A percentile compares a stretch with the other conserved stretches of the same genome.
These are phyloP conservation scores for Cyphomyrmex costatus DNA, from an alignment of 1,140 invertebrate genomes.

Conservation along the genomic window DNA sequence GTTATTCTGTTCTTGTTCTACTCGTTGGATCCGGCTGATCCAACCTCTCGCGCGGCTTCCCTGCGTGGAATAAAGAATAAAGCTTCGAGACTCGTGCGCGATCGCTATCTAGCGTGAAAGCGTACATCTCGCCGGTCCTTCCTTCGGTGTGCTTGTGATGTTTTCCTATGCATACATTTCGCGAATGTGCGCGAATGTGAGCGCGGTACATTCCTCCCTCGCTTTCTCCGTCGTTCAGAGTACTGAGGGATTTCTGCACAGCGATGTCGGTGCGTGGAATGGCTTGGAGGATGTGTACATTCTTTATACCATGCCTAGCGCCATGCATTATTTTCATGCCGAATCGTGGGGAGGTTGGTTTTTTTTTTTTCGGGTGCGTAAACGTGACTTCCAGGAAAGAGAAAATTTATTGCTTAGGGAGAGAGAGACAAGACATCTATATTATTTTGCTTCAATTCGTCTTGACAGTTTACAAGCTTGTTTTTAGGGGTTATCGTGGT, in stretches of 20 bases:
- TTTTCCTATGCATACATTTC: conserved; percentile 47
- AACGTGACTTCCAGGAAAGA: conserved; percentile 43
- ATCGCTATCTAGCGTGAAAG: conserved; percentile 76
- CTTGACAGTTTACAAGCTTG: conserved; percentile 46
- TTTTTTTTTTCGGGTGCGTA: conserved; percentile 57
- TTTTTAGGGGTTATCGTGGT: not conserved
- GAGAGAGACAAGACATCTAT: conserved; percentile 33
- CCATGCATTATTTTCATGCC: conserved; percentile 70
- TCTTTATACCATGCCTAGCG: conserved; percentile 64
- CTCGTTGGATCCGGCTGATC: conserved; percentile 65
- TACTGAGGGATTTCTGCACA: conserved; percentile 53
- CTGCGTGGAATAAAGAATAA: conserved; percentile 76
- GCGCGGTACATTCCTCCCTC: conserved; percentile 39
- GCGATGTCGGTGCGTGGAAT: conserved; percentile 51
- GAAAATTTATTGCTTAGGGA: conserved; percentile 51
- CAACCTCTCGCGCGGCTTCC: conserved; percentile 63
- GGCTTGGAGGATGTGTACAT: conserved; percentile 56
- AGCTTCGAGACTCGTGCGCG: conserved; percentile 68
- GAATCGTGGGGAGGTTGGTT: conserved; percentile 51
- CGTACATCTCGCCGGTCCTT: conserved; percentile 58
- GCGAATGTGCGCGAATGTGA: conserved; percentile 11
- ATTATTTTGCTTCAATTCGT: conserved; percentile 56
- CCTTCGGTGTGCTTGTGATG: conserved; percentile 12
- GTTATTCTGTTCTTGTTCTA: conserved; percentile 37
- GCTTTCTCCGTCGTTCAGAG: conserved; percentile 15